Base-by-base conservation (phyloP, 2,888 invertebrate genomes). In the Chrysotoxum bicinctum region DNA sequence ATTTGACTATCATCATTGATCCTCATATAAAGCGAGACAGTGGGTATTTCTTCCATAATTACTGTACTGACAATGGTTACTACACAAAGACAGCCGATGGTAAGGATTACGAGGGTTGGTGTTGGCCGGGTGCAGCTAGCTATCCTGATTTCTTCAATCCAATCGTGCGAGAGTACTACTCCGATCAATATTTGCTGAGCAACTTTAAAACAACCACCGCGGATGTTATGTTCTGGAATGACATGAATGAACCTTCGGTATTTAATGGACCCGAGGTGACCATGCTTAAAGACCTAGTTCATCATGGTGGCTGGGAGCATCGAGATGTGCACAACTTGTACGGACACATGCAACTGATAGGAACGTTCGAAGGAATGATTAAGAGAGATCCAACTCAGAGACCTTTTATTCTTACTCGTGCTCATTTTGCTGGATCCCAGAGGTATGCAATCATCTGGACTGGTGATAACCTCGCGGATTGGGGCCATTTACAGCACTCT, bases 241-340 rank as follows among this genome's bases (percentile, higher is more conserved):
- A 99, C 89, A 99, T 99, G 99, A 99, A 99, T 89, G 99, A 99
- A 90, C 99, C 99, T 0, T 98, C 98, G 1, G 94, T 99, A 0
- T 99, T 99, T 92, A 99, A 98, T 91, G 99, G 99, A 0, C 99
- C 99, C 0, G 99, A 99, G 93, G 94, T 99, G 14, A 99, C 99
- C 0, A 98, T 99, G 97, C 97, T 97, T 12, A 99, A 99, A 89
- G 99, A 99, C 92, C 94, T 96, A 87, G 90, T 96, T 1, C 99
- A 99, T 91, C 94, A 95, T 91, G 93, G 92, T 48, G 95, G 94
- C 19, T 96, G 95, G 95, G 98, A 98, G 90, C 97, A 96, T 92
- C 94, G 99, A 87, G 98, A 99, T 90, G 93, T 99, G 0, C 99
- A 99, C 92, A 99, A 99, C 91, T 94, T 98, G 66, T 97, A 98